Evolutionary conservation across 2,797 vertebrate genomes (phyloP).

Genomic region (Peromyscus nudipes): DNA sequence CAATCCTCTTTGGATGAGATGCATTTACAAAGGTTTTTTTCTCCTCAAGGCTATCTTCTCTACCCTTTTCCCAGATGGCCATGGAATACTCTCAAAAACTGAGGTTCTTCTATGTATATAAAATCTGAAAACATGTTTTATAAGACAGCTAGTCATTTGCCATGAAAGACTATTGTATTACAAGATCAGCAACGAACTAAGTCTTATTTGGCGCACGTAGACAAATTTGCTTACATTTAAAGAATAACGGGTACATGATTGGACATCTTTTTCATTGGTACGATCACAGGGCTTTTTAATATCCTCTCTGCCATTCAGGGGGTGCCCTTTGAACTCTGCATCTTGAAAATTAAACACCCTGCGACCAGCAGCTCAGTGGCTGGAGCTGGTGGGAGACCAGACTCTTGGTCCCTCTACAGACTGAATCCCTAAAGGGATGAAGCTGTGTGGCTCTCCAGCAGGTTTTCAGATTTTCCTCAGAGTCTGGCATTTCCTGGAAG

Average conservation of each 20-base stretch:
- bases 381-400: background rate
- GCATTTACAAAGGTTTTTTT: background rate
- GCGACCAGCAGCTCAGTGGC: no score
- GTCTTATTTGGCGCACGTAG: background rate
- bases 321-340: conserved; percentile 67
- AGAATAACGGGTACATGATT: background rate
- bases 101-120: background rate
- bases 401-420: background rate
- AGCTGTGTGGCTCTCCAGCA: background rate
- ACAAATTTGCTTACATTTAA: background rate
- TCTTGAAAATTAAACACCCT: conserved; percentile 29
- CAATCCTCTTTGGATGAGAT: background rate
- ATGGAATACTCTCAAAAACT: background rate
- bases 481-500: conserved; percentile 64
- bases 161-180: background rate
- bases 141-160: background rate
- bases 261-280: conserved; percentile 18
- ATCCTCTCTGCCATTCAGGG: conserved; percentile 66
- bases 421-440: background rate
- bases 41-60: background rate
- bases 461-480: conserved; percentile 72
- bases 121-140: background rate
- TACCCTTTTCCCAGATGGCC: background rate
- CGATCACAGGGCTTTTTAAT: conserved; percentile 62
- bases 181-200: background rate